Evolutionary conservation across 2,113 vertebrate species (phyloP).

Genomic region (Amazona vittata): DNA sequence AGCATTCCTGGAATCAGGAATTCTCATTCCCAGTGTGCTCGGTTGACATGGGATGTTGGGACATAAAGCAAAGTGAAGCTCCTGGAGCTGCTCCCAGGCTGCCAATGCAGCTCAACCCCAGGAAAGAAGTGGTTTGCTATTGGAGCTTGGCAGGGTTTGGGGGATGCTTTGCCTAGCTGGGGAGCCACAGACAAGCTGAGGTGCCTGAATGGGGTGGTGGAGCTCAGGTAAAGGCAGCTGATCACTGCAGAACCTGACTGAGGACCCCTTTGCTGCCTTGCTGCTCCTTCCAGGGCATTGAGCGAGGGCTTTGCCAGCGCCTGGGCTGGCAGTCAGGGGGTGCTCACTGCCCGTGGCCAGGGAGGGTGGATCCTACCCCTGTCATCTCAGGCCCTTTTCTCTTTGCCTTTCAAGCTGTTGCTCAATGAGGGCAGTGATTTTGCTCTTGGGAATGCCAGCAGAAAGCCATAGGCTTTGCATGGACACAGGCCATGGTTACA

Average conservation of each 20-base stretch:
- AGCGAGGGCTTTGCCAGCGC: fast-evolving
- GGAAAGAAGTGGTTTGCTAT: neutral
- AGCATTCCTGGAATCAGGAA: neutral
- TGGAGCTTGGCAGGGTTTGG: neutral
- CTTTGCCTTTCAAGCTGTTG: neutral
- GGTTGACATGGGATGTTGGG: neutral
- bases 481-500: neutral
- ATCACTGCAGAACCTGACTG: fast-evolving
- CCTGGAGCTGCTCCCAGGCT: neutral
- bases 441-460: neutral
- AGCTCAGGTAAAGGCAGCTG: neutral
- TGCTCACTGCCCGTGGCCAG: neutral
- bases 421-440: neutral
- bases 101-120: neutral
- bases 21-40: fast-evolving
- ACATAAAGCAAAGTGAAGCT: neutral
- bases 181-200: fast-evolving
- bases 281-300: neutral
- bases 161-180: neutral
- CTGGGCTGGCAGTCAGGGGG: neutral
- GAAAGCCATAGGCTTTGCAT: neutral
- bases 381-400: neutral
- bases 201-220: fast-evolving
- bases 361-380: neutral
- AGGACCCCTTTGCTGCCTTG: neutral